phyloP scores from a whole-genome alignment of 2,888 invertebrate species.

The Amphipoea lucens region DNA sequence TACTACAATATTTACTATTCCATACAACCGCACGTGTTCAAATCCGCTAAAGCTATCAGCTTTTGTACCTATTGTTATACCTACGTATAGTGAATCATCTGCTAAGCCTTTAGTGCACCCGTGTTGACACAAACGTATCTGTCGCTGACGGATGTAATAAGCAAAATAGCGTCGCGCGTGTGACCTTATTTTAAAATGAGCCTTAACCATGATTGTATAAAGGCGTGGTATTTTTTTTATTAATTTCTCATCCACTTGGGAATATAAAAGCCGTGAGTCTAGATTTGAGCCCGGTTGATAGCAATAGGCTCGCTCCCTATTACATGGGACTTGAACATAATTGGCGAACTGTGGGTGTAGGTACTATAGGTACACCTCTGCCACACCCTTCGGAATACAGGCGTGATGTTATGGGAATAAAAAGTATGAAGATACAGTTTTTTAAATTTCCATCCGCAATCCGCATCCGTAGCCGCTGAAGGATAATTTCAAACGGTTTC shows the following conservation, averaged over 20 bases:
- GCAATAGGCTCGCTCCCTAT: not conserved
- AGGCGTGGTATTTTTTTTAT: not conserved
- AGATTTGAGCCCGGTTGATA: not conserved
- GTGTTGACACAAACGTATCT: constrained; percentile 43
- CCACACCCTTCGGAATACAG: not conserved
- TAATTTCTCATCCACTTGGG: not conserved
- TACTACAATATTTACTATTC: constrained; percentile 4
- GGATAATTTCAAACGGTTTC: constrained; percentile 4
- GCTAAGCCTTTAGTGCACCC: constrained; percentile 22
- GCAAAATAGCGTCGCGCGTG: constrained; percentile 6
- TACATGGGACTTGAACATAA: not conserved
- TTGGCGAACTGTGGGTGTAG: no score
- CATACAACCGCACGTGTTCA: not conserved
- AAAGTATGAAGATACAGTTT: not conserved
- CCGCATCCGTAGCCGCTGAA: not conserved
- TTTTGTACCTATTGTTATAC: constrained; percentile 20
- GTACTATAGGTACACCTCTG: no score
- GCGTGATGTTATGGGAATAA: not conserved
- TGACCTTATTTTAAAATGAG: constrained; percentile 26
- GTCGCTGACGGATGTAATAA: constrained; percentile 43
- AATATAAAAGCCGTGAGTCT: not conserved
- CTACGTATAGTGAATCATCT: constrained; percentile 15
- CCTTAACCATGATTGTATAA: not conserved
- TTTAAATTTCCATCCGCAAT: not conserved
- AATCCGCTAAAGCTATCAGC: constrained; percentile 28